These are phyloP conservation scores for Rhagologus leucostigma DNA, from an alignment of 2,113 vertebrate genomes.

Conservation along the genomic window DNA sequence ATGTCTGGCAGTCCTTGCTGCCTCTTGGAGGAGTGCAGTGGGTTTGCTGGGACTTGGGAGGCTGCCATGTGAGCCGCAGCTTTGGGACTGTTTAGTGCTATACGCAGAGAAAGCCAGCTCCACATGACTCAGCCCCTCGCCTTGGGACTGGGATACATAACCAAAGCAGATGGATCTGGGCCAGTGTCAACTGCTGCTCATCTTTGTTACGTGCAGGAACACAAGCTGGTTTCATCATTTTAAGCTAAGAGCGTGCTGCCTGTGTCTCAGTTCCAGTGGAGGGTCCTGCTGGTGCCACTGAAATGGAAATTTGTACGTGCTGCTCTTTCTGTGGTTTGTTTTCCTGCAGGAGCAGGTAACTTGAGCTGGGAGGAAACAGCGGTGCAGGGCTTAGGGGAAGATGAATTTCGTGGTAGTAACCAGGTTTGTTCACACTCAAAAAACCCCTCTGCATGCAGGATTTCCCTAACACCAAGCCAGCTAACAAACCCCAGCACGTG, in stretches of 20 bases:
- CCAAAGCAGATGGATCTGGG: background rate
- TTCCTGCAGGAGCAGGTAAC: background rate
- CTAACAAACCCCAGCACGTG: background rate
- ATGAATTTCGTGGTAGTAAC: background rate
- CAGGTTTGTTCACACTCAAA: background rate
- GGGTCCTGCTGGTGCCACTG: background rate
- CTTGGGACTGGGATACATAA: background rate
- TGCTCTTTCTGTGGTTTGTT: background rate
- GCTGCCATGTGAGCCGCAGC: background rate
- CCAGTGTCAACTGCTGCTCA: background rate
- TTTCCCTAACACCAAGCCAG: background rate
- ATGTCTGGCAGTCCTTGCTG: background rate
- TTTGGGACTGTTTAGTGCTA: background rate
- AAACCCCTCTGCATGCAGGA: background rate
- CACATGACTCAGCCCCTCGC: rapidly evolving
- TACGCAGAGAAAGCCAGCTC: background rate
- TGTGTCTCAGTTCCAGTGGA: background rate
- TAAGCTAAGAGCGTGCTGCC: background rate
- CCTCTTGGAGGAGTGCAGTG: background rate
- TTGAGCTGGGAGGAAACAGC: background rate
- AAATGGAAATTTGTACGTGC: background rate
- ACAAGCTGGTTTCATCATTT: background rate
- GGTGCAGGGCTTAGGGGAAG: background rate
- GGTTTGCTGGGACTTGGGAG: background rate
- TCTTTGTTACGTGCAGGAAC: background rate